phyloP scores from a whole-genome alignment of 2,797 vertebrate species.

The Epinephelus malabaricus region DNA sequence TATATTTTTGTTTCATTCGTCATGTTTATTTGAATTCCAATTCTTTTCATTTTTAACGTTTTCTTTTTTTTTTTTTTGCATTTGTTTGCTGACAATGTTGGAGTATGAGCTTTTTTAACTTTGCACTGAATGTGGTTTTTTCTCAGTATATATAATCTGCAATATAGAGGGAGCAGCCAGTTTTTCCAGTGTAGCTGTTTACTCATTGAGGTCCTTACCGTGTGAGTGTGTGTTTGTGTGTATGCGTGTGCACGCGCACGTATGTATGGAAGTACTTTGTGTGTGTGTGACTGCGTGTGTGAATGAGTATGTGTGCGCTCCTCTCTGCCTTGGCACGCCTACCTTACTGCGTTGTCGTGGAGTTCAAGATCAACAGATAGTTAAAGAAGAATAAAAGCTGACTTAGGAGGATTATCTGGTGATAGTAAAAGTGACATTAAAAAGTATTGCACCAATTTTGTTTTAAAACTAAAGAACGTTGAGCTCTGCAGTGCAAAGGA shows the following conservation, averaged over 20 bases:
- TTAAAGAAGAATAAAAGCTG: slow-evolving; percentile 85
- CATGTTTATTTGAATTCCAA: slow-evolving; percentile 93
- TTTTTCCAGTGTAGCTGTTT: slow-evolving; percentile 96
- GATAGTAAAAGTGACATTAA: slow-evolving; percentile 86
- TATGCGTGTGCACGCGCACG: slow-evolving; percentile 40
- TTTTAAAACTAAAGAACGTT: slow-evolving; percentile 97
- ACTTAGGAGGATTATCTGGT: slow-evolving; percentile 93
- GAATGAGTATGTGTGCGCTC: slow-evolving; percentile 88
- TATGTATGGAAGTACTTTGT: slow-evolving; percentile 62
- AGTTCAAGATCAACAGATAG: slow-evolving; percentile 93
- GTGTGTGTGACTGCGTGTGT: slow-evolving; percentile 58
- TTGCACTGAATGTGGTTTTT: slow-evolving; percentile 97
- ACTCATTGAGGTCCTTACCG: slow-evolving; percentile 96
- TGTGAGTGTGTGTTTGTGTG: slow-evolving; percentile 62
- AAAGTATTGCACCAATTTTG: slow-evolving; percentile 98
- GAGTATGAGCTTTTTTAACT: slow-evolving; percentile 95
- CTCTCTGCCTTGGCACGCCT: slow-evolving; percentile 98
- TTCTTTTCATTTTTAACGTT: slow-evolving; percentile 80
- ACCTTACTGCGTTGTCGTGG: slow-evolving; percentile 95
- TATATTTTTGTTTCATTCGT: slow-evolving; percentile 89
- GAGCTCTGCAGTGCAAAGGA: slow-evolving; percentile 98
- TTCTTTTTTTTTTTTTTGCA: slow-evolving; percentile 77
- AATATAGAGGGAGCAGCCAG: slow-evolving; percentile 91
- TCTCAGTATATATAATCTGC: slow-evolving; percentile 91
- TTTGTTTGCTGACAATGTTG: slow-evolving; percentile 92